These are phyloP conservation scores for Serranus cabrilla DNA, from an alignment of 2,797 vertebrate species.

Conservation along the genomic window DNA sequence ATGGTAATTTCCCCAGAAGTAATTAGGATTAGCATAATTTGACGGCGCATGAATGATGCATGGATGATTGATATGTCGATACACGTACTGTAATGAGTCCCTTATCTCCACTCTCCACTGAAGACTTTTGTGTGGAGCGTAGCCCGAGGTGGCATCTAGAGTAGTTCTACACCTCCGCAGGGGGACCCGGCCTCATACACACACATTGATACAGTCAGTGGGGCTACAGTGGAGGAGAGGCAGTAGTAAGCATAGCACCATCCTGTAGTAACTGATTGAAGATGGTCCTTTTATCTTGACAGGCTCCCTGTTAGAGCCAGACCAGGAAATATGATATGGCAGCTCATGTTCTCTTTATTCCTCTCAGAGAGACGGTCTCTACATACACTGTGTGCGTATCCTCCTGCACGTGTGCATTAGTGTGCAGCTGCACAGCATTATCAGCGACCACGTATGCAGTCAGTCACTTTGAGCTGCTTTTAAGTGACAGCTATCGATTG, in stretches of 20 bases:
- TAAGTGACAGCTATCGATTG: conserved; percentile 81
- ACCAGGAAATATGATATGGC: conserved; percentile 76
- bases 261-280: conserved; percentile 74
- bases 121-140: conserved; percentile 64
- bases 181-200: conserved; percentile 31
- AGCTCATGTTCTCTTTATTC: conserved; percentile 76
- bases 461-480: conserved; percentile 73
- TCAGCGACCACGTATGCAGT: conserved; percentile 57
- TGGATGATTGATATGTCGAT: conserved; percentile 82
- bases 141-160: conserved; percentile 61
- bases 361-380: conserved; percentile 36
- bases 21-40: conserved; percentile 87
- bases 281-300: conserved; percentile 78
- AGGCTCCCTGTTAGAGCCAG: conserved; percentile 71
- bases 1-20: conserved; percentile 81
- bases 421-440: conserved; percentile 58
- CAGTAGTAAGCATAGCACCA: conserved; percentile 22
- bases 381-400: conserved; percentile 11
- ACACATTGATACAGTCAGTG: conserved; percentile 24
- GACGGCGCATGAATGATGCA: conserved; percentile 80
- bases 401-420: conserved; percentile 34
- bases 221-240: conserved; percentile 24
- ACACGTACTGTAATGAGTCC: conserved; percentile 76
- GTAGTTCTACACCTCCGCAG: conserved; percentile 45
- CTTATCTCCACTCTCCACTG: conserved; percentile 75